Base-by-base conservation (phyloP, 2,113 vertebrate genomes). In the Oriolus oriolus region DNA sequence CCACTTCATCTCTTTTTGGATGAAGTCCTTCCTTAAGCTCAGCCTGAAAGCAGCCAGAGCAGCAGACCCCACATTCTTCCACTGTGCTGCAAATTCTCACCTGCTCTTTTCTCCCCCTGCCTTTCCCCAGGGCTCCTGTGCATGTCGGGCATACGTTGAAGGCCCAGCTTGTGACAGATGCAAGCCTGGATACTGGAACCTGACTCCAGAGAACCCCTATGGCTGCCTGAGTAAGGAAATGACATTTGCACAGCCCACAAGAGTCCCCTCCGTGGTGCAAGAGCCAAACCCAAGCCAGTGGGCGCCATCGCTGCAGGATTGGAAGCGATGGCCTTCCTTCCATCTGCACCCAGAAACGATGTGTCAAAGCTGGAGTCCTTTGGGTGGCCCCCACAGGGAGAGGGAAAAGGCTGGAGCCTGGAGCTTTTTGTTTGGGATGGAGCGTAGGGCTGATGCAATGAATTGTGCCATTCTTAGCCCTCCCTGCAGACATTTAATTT, bases 101-200 rank as follows among this genome's bases (percentile, higher is more conserved):
- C 31, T 50, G 50, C 31, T 75, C 16, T 63, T 77, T 50, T 39
- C 83, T 73, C 52, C 65, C 8, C 3, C 6, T 47, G 13, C 31
- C 42, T 53, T 84, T 63, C n/a, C 54, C 6, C 95, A 99, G 99
- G 98, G 98, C 10, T 97, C 98, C 87, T 99, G 99, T 47, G 93
- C 94, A 0, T 99, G 99, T 81, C 98, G 98, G 57, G 95, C 89
- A 0, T 97, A 99, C 0, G 99, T 99, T 35, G 98, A 99, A 86
- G 99, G 99, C 3, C 87, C 97, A 18, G 98, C 98, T 16, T 99
- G 99, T 15, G 99, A 99, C 87, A 96, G 57, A 54, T 99, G 99
- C 94, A 99, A 98, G 87, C 98, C 99, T 6, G 98, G 99, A 12
- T 99, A 98, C 97, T 99, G 99, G 99, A 99, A 99, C 76, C 98